phyloP scores from a whole-genome alignment of 2,888 invertebrate species.

The Tubulanus polymorphus region DNA sequence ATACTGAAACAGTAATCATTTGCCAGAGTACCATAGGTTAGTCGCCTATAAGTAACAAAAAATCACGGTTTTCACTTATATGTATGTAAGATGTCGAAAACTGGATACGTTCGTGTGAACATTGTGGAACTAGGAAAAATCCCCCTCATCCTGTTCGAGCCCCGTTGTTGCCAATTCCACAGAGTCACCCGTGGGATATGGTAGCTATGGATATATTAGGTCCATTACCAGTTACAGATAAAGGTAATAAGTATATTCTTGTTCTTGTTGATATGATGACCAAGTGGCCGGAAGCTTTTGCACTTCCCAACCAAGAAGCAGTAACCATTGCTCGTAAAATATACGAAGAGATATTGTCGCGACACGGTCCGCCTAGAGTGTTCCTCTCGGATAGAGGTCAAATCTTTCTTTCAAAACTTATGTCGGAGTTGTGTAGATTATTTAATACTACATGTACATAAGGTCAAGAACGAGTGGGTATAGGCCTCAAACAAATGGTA shows the following conservation, averaged over 20 bases:
- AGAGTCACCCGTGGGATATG: neutral
- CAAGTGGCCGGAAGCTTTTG: conserved; percentile 24
- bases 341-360: neutral
- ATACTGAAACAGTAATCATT: too few species aligned
- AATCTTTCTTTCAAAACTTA: neutral
- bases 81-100: neutral
- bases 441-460: neutral
- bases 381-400: neutral
- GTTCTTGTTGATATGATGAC: conserved; percentile 19
- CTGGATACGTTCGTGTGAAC: neutral
- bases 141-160: neutral
- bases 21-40: too few species aligned
- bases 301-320: conserved; percentile 22
- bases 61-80: too few species aligned
- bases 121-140: neutral
- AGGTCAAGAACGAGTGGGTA: neutral
- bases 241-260: conserved; percentile 17
- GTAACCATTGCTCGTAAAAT: conserved; percentile 8
- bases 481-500: neutral
- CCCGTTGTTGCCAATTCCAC: neutral
- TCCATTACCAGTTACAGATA: neutral
- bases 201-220: neutral
- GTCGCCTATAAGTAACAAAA: too few species aligned
- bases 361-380: neutral
- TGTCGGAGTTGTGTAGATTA: neutral